These are phyloP conservation scores for Psix sp. DNA, from an alignment of 1,140 invertebrate genomes.

Conservation along the genomic window DNA sequence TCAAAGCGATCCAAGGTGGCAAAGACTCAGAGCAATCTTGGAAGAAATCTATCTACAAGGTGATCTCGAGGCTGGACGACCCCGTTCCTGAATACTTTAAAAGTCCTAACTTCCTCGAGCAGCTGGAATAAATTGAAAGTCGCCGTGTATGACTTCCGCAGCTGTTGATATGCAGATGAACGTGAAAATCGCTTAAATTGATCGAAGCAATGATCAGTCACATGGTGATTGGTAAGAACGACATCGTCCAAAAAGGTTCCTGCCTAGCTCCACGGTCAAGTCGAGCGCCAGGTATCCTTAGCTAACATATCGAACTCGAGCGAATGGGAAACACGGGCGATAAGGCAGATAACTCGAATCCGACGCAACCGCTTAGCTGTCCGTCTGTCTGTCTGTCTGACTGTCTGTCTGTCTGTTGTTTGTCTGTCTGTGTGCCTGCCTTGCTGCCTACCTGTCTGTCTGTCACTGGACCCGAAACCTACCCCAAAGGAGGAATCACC, in stretches of 20 bases:
- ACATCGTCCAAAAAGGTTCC: conserved; percentile 61
- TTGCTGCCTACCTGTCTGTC: conserved; percentile 51
- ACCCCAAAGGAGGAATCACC: conserved; percentile 38
- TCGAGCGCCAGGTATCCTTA: conserved; percentile 67
- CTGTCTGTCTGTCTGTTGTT: conserved; percentile 49
- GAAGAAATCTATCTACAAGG: conserved; percentile 99
- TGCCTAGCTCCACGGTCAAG: conserved; percentile 50
- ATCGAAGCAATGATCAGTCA: conserved; percentile 34
- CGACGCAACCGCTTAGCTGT: conserved; percentile 54
- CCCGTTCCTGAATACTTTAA: conserved; percentile 99
- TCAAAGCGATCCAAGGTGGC: conserved; percentile 95
- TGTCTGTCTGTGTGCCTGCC: conserved; percentile 52
- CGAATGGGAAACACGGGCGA: conserved; percentile 58
- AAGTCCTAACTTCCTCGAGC: conserved; percentile 98
- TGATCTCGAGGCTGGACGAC: conserved; percentile 99
- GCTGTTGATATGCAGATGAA: conserved; percentile 48
- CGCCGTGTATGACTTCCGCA: conserved; percentile 25
- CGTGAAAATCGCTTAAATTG: not conserved
- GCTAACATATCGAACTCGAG: conserved; percentile 64
- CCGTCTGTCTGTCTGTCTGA: conserved; percentile 53
- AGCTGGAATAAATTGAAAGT: conserved; percentile 88
- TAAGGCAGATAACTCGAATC: conserved; percentile 49
- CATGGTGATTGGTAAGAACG: conserved; percentile 55
- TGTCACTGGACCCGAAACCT: conserved; percentile 49
- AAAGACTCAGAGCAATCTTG: conserved; percentile 99